Evolutionary conservation across 2,888 invertebrate species (phyloP).

Genomic region (Sarcophaga carnaria): DNA sequence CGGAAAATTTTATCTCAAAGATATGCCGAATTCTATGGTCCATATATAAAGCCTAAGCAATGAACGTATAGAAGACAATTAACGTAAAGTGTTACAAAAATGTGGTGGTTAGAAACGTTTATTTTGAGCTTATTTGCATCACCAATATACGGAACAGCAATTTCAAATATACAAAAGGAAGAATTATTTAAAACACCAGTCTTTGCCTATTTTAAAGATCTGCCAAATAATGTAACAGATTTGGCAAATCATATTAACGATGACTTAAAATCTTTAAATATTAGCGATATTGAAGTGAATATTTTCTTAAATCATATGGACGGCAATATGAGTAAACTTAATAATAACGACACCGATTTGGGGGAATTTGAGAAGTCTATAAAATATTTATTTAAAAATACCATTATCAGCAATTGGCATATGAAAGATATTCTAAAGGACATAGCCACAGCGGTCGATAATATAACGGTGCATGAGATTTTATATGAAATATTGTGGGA

Average conservation of each 20-base stretch:
- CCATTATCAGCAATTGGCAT: slow-evolving; percentile 35
- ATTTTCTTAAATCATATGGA: slow-evolving; percentile 25
- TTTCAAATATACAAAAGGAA: background rate
- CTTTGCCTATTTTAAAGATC: background rate
- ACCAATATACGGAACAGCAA: background rate
- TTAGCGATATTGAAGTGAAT: slow-evolving; percentile 8
- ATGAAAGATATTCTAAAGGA: slow-evolving; percentile 28
- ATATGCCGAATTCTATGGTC: background rate
- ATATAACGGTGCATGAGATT: slow-evolving; percentile 69
- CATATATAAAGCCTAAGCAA: slow-evolving; percentile 13
- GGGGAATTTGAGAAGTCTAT: slow-evolving; percentile 16
- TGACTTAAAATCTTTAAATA: slow-evolving; percentile 13
- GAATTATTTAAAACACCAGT: background rate
- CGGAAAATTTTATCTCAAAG: too few relatives aligned
- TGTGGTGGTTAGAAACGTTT: slow-evolving; percentile 20
- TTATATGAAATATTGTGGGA: slow-evolving; percentile 74
- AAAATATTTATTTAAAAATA: slow-evolving; percentile 29
- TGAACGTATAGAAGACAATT: too few relatives aligned
- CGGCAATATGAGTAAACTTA: background rate
- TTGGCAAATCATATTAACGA: slow-evolving; percentile 7
- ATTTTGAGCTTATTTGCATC: background rate
- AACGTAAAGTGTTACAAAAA: too few relatives aligned
- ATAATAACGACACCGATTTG: background rate
- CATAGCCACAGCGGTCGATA: slow-evolving; percentile 36
- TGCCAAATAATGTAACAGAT: background rate